Evolutionary conservation across 2,113 vertebrate species (phyloP).

Genomic region (Scartelaos histophorus): DNA sequence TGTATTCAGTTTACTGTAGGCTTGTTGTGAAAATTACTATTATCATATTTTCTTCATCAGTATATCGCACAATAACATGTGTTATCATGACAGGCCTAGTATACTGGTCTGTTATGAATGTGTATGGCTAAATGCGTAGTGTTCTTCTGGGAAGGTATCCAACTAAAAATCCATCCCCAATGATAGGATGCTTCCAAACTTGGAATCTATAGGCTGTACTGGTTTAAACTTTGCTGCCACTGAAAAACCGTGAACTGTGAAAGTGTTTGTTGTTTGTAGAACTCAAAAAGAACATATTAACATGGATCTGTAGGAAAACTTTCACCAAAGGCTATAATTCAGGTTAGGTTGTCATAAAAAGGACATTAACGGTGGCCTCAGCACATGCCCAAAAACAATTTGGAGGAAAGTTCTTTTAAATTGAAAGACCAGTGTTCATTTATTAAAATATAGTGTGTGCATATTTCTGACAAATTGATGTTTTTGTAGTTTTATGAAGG

Average conservation of each 20-base stretch:
- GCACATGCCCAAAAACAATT: background rate
- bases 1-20: background rate
- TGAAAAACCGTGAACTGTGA: background rate
- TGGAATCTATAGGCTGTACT: background rate
- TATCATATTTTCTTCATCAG: no score
- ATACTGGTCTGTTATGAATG: background rate
- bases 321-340: background rate
- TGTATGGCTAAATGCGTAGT: background rate
- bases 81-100: background rate
- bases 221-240: background rate
- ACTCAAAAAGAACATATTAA: background rate
- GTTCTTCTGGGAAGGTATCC: background rate
- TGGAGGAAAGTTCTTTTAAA: background rate
- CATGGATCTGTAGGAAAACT: background rate
- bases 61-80: no score
- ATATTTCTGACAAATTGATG: background rate
- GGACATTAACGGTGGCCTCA: background rate
- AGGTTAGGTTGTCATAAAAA: background rate
- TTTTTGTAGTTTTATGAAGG: constrained; percentile 7
- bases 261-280: background rate
- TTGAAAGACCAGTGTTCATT: background rate
- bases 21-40: no score
- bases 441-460: constrained; percentile 1
- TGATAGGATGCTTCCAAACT: background rate
- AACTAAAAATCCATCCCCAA: background rate